A percentile compares a stretch with the other conserved stretches of the same genome.
Evolutionary conservation across 2,888 invertebrate genomes (phyloP).

Genomic region (Palloptera scutellata): DNA sequence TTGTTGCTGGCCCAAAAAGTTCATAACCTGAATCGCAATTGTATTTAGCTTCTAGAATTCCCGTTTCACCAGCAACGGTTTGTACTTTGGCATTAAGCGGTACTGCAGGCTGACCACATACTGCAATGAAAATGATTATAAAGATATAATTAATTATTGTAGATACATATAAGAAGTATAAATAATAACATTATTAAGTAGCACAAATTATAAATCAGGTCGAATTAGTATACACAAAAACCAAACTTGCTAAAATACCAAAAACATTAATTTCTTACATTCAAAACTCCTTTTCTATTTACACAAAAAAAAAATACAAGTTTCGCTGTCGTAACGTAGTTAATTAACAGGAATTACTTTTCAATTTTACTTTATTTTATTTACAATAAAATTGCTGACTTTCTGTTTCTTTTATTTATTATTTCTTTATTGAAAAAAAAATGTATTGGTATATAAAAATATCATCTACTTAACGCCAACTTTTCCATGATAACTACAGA

Average conservation of each 20-base stretch:
- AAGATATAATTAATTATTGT: constrained; percentile 2
- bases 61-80: constrained; percentile 64
- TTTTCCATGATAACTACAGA: no score
- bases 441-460: no score
- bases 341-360: constrained; percentile 23
- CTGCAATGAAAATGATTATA: constrained; percentile 44
- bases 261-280: no score
- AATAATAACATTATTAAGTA: constrained; percentile 8
- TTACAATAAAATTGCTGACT: neutral
- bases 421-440: no score
- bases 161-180: neutral
- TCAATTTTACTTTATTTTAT: neutral
- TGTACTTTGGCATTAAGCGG: constrained; percentile 81
- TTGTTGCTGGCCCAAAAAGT: constrained; percentile 78
- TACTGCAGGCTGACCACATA: constrained; percentile 85
- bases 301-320: no score
- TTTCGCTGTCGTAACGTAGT: neutral
- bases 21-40: constrained; percentile 89
- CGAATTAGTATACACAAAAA: no score
- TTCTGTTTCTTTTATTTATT: neutral
- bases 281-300: no score
- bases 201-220: constrained; percentile 7
- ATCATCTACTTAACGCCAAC: no score
- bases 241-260: no score
- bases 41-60: constrained; percentile 75